These are phyloP conservation scores for Rhinophrynus dorsalis DNA, from an alignment of 2,797 vertebrate species.

Conservation along the genomic window DNA sequence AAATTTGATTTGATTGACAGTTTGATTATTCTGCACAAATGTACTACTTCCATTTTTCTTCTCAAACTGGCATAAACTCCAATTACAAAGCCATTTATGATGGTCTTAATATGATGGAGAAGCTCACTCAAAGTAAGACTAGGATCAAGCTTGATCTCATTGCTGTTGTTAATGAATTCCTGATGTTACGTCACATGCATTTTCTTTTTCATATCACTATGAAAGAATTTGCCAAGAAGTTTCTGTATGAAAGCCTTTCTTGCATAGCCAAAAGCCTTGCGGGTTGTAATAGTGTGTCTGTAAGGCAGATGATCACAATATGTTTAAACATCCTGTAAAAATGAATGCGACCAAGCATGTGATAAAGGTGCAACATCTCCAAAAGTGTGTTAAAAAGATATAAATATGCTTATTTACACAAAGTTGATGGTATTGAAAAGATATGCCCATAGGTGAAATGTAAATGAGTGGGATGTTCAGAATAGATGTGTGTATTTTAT, in stretches of 20 bases:
- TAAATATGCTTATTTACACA: no score
- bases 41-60: no score
- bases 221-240: slow-evolving; percentile 22
- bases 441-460: no score
- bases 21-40: no score
- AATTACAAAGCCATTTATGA: neutral
- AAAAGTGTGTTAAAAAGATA: no score
- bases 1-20: no score
- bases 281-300: slow-evolving; percentile 10
- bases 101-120: neutral
- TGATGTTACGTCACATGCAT: neutral
- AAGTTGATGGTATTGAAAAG: no score
- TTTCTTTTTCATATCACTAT: slow-evolving; percentile 1
- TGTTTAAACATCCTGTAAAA: slow-evolving; percentile 16
- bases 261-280: slow-evolving; percentile 17
- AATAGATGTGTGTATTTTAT: no score
- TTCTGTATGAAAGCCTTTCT: slow-evolving; percentile 5
- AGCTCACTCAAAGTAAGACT: neutral
- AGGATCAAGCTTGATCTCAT: neutral
- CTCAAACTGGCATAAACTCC: no score
- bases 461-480: no score
- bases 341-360: neutral
- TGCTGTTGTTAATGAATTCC: neutral
- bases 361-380: neutral
- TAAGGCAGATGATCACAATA: slow-evolving; percentile 16